Evolutionary conservation across 2,113 vertebrate species (phyloP).

Genomic region (Corapipo altera): DNA sequence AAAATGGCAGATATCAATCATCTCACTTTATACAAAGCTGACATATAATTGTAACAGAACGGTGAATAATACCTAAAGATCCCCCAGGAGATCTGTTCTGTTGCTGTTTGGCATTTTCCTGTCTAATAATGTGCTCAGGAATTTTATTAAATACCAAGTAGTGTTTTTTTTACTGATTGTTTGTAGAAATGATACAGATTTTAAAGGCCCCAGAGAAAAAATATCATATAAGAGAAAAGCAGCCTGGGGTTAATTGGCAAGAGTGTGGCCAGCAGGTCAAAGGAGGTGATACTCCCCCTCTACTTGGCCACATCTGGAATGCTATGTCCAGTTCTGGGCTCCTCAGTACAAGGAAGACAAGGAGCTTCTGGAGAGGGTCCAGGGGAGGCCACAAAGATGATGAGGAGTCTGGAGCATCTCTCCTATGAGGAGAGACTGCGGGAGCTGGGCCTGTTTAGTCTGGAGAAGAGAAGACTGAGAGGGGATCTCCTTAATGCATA

Average conservation of each 20-base stretch:
- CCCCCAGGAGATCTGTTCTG: not conserved
- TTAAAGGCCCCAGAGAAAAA: not conserved
- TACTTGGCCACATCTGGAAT: not conserved
- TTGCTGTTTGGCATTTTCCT: not conserved
- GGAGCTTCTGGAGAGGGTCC: not conserved
- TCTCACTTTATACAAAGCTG: slow-evolving; percentile 2
- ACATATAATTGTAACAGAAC: not conserved
- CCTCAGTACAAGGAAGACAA: not conserved
- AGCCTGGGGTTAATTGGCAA: rapidly evolving
- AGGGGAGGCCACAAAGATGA: not conserved
- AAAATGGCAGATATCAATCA: not conserved
- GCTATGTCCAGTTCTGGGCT: not conserved
- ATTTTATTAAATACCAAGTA: not conserved
- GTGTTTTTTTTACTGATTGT: not conserved
- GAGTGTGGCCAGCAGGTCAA: not conserved
- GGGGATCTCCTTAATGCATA: not conserved
- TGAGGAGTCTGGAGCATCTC: not conserved
- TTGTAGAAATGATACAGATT: not conserved
- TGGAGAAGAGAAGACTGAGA: not conserved
- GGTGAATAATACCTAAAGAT: not conserved
- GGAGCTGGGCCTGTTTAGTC: not conserved
- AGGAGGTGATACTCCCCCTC: not conserved
- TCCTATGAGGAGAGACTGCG: not conserved
- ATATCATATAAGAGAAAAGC: not conserved
- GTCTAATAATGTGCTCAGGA: not conserved